A percentile compares a stretch with the other conserved stretches of the same genome.
Evolutionary conservation across 2,888 invertebrate genomes (phyloP).

Genomic region (Micoletzkya japonica): DNA sequence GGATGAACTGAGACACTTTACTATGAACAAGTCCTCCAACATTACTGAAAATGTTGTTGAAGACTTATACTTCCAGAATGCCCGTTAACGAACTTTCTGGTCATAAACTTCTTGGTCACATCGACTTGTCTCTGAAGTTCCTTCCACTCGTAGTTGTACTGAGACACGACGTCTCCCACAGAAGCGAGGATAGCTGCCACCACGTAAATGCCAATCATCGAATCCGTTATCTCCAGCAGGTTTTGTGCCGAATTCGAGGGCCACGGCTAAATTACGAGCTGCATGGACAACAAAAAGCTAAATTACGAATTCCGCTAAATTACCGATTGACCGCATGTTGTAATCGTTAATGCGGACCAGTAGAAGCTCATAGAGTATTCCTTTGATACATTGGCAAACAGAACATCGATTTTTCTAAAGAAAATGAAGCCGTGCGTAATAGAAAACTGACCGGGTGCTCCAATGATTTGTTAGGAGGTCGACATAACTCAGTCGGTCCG

Average conservation of each 20-base stretch:
- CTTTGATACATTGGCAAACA: slow-evolving; percentile 54
- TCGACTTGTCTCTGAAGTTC: slow-evolving; percentile 56
- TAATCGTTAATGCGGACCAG: slow-evolving; percentile 60
- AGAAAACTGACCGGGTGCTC: neutral
- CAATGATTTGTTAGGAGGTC: slow-evolving; percentile 1
- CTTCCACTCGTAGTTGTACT: slow-evolving; percentile 54
- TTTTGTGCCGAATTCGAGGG: slow-evolving; percentile 56
- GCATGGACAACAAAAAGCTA: neutral
- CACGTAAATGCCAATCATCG: slow-evolving; percentile 57
- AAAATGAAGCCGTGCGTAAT: slow-evolving; percentile 1
- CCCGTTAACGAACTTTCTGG: slow-evolving; percentile 41
- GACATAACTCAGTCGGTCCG: neutral
- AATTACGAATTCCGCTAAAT: neutral
- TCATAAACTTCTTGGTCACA: slow-evolving; percentile 60
- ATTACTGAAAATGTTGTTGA: neutral
- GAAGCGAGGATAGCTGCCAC: slow-evolving; percentile 61
- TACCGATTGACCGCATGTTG: slow-evolving; percentile 59
- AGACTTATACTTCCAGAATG: neutral
- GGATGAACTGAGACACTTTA: neutral
- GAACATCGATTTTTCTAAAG: neutral
- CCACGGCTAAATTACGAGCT: slow-evolving; percentile 43
- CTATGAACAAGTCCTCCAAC: neutral
- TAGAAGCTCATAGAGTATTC: slow-evolving; percentile 61
- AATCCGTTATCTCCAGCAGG: slow-evolving; percentile 56
- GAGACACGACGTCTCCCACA: slow-evolving; percentile 55